phyloP scores from a whole-genome alignment of 2,113 vertebrate species.

The Andinoacara biseriatus region DNA sequence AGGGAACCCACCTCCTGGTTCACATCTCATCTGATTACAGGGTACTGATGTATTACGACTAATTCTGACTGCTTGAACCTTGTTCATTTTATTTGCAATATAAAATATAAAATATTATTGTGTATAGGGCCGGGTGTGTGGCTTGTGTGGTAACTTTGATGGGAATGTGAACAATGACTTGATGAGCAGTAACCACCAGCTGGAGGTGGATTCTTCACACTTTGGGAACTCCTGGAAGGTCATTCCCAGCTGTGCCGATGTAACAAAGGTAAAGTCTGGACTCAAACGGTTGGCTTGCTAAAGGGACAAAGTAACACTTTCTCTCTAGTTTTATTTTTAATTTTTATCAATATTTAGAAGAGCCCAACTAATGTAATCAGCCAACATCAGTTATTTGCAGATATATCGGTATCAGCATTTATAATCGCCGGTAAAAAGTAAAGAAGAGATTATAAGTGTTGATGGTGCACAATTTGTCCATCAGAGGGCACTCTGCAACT shows the following conservation, averaged over 20 bases:
- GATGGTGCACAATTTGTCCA: no score
- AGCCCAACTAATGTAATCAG: no score
- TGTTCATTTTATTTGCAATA: not conserved
- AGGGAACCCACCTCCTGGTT: slow-evolving; percentile 83
- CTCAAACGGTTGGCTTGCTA: not conserved
- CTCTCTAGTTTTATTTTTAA: not conserved
- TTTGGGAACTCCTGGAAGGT: slow-evolving; percentile 98
- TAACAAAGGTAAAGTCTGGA: slow-evolving; percentile 80
- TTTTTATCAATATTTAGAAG: no score
- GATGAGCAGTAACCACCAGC: slow-evolving; percentile 90
- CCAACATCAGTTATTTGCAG: no score
- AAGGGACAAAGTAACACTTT: not conserved
- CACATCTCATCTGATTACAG: slow-evolving; percentile 86
- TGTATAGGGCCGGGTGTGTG: slow-evolving; percentile 88
- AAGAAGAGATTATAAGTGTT: no score
- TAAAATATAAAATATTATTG: not conserved
- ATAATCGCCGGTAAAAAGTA: no score
- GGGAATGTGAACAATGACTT: slow-evolving; percentile 94
- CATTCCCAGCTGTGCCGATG: slow-evolving; percentile 87
- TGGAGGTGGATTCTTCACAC: slow-evolving; percentile 88
- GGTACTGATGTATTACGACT: slow-evolving; percentile 71
- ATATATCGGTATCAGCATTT: no score
- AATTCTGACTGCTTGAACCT: not conserved
- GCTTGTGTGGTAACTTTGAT: slow-evolving; percentile 96
- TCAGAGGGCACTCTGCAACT: no score